A percentile compares a stretch with the other conserved stretches of the same genome.
These are phyloP conservation scores for Leistus spinibarbis DNA, from an alignment of 2,888 invertebrate species.

Conservation along the genomic window DNA sequence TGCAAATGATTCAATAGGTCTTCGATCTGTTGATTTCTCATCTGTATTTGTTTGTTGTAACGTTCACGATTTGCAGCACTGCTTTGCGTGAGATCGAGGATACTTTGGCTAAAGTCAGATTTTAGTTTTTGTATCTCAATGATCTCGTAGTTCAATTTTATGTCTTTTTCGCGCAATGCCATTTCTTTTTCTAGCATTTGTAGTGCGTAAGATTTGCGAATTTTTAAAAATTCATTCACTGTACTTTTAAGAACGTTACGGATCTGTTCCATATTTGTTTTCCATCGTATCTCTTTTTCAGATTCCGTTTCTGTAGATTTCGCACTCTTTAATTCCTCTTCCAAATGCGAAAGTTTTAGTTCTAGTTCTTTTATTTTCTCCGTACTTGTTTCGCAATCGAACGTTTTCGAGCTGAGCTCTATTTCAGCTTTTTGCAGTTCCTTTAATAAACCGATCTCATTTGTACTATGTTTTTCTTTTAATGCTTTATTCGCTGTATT, in stretches of 20 bases:
- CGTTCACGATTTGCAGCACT: conserved; percentile 43
- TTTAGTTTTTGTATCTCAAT: conserved; percentile 44
- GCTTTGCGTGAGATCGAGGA: conserved; percentile 58
- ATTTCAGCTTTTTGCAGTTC: conserved; percentile 52
- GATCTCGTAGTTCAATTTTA: conserved; percentile 31
- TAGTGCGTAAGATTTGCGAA: conserved; percentile 21
- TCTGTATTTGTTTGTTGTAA: conserved; percentile 42
- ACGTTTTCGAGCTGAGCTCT: conserved; percentile 61
- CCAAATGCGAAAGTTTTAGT: conserved; percentile 44
- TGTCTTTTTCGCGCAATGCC: conserved; percentile 24
- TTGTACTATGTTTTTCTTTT: conserved; percentile 44
- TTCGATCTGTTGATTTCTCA: conserved; percentile 45
- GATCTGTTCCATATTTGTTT: conserved; percentile 22
- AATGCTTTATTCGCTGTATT: conserved; percentile 28
- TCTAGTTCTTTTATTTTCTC: conserved; percentile 54
- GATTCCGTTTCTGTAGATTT: conserved; percentile 15
- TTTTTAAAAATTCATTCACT: conserved; percentile 10
- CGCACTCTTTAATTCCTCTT: conserved; percentile 36
- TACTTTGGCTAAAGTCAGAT: conserved; percentile 52
- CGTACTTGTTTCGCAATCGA: conserved; percentile 62
- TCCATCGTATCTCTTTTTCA: conserved; percentile 23
- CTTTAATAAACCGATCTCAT: conserved; percentile 48
- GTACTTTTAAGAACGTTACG: conserved; percentile 15
- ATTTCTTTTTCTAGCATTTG: conserved; percentile 31
- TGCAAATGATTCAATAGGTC: conserved; percentile 46